A percentile compares a stretch with the other conserved stretches of the same genome.
Conservation (phyloP, 2,113 vertebrate species). For the Dicaeum eximium region DNA sequence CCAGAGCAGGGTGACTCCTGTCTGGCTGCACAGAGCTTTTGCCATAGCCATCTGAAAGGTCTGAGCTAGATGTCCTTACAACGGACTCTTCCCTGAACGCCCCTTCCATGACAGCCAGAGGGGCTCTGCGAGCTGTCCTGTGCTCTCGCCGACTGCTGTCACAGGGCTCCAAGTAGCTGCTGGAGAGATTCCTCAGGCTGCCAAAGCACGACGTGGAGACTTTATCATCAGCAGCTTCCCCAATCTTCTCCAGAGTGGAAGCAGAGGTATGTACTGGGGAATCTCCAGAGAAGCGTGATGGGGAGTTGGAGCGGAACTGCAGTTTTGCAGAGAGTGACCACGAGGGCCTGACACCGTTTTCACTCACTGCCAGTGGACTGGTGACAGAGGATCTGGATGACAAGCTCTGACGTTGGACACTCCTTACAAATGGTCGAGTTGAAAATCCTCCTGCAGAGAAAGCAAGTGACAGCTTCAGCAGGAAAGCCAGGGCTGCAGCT, state of each 20-base stretch:
- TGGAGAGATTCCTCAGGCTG: constrained; percentile 75
- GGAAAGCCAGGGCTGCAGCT: background rate
- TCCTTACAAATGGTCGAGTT: constrained; percentile 91
- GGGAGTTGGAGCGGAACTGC: constrained; percentile 91
- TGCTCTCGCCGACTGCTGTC: constrained; percentile 80
- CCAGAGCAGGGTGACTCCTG: constrained; percentile 72
- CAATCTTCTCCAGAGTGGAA: constrained; percentile 89
- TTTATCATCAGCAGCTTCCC: constrained; percentile 88
- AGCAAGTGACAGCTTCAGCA: background rate
- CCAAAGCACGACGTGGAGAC: constrained; percentile 93
- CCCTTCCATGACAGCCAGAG: constrained; percentile 89
- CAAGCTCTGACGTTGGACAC: constrained; percentile 93
- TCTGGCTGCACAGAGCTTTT: constrained; percentile 76
- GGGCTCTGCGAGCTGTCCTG: constrained; percentile 80
- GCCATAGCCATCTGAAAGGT: constrained; percentile 71
- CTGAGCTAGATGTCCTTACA: constrained; percentile 64
- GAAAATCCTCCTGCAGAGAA: constrained; percentile 88
- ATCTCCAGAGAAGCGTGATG: constrained; percentile 92
- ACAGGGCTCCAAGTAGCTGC: constrained; percentile 70
- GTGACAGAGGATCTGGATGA: constrained; percentile 91
- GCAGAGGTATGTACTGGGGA: constrained; percentile 82
- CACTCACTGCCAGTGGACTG: constrained; percentile 88
- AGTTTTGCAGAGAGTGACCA: constrained; percentile 94
- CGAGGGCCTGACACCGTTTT: constrained; percentile 85
- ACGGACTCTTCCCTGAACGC: constrained; percentile 77